These are phyloP conservation scores for Abscondita cerata DNA, from an alignment of 2,888 invertebrate species.

Conservation along the genomic window DNA sequence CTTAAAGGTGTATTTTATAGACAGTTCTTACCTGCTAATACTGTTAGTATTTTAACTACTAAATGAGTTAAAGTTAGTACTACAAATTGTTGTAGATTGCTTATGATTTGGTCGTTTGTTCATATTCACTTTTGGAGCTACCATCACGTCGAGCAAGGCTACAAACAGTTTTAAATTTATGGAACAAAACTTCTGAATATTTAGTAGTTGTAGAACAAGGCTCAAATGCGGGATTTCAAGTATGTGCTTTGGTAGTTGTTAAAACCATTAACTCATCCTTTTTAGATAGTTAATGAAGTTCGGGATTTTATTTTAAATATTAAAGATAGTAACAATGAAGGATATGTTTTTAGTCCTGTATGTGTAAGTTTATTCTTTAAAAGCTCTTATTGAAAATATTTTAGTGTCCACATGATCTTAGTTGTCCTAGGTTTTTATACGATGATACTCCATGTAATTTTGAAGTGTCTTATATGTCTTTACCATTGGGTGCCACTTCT, in stretches of 20 bases:
- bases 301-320: constrained; percentile 78
- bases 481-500: constrained; percentile 61
- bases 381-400: constrained; percentile 40
- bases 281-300: constrained; percentile 77
- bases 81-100: constrained; percentile 62
- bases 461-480: constrained; percentile 66
- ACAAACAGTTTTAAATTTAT: constrained; percentile 76
- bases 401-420: constrained; percentile 82
- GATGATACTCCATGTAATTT: constrained; percentile 82
- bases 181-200: constrained; percentile 85
- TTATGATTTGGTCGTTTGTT: constrained; percentile 83
- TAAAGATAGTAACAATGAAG: constrained; percentile 55
- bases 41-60: constrained; percentile 53
- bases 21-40: constrained; percentile 79
- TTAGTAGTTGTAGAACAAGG: constrained; percentile 87
- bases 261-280: constrained; percentile 19
- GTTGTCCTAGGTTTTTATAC: constrained; percentile 75
- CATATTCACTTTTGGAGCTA: constrained; percentile 83
- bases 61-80: constrained; percentile 1
- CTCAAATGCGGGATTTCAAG: constrained; percentile 78
- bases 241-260: constrained; percentile 48
- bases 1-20: constrained; percentile 73
- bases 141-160: constrained; percentile 70
- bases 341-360: constrained; percentile 80
- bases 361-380: constrained; percentile 47